Conservation (phyloP, 2,888 invertebrate genomes). For the Parnassius smintheus region DNA sequence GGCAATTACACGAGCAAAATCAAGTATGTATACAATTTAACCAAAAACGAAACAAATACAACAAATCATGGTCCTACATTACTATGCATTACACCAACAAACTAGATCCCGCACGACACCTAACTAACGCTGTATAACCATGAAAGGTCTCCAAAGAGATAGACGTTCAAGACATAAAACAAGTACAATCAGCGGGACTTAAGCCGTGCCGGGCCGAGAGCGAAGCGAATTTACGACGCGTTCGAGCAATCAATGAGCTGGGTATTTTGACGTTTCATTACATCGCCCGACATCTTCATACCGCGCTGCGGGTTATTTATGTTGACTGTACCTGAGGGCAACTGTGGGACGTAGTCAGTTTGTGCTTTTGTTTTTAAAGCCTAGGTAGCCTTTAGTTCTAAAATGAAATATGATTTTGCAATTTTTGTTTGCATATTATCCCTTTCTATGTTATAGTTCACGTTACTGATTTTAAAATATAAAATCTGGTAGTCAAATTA, state of each 20-base stretch:
- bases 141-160: slow-evolving; percentile 31
- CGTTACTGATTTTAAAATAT: too few relatives aligned
- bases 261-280: slow-evolving; percentile 77
- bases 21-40: too few relatives aligned
- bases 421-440: neutral
- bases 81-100: too few relatives aligned
- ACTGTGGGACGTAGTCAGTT: slow-evolving; percentile 17
- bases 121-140: slow-evolving; percentile 29
- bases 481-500: too few relatives aligned
- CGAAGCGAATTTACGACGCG: slow-evolving; percentile 30
- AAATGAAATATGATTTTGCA: neutral
- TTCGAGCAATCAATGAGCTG: slow-evolving; percentile 46
- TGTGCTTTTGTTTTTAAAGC: slow-evolving; percentile 28
- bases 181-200: slow-evolving; percentile 48
- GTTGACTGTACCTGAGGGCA: slow-evolving; percentile 58
- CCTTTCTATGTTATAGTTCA: neutral
- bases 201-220: slow-evolving; percentile 35
- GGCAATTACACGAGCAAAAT: too few relatives aligned
- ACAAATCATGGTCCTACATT: too few relatives aligned
- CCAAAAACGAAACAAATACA: too few relatives aligned
- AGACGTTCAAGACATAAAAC: slow-evolving; percentile 43
- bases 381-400: slow-evolving; percentile 25
- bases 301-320: slow-evolving; percentile 66
- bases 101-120: neutral
- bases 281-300: slow-evolving; percentile 74